Base-by-base conservation (phyloP, 1,140 invertebrate genomes). In the Drosophila parabipectinata region DNA sequence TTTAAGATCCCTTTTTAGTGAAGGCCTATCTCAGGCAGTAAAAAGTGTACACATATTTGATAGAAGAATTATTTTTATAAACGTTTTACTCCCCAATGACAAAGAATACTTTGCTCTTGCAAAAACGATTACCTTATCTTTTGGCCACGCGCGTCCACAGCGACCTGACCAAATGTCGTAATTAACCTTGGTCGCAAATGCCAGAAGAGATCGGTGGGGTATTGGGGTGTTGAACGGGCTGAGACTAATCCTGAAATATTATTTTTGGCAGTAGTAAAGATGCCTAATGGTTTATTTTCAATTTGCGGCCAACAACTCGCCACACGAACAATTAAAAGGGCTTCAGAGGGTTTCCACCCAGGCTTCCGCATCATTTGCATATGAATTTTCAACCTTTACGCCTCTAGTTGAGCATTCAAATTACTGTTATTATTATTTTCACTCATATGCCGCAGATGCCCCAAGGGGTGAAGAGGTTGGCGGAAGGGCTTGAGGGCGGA, bases 361-460 rank as follows among this genome's bases (percentile, higher is more conserved):
- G 56, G 54, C 66, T 85, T 67, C 58, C 79, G 59, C 62, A 90
- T 87, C 79, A 90, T 90, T 90, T 90, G 82, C 87, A 90, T 90
- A 90, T 90, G 87, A 87, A 90, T 90, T 90, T 87, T 77, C 76
- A 76, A 84, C 76, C 76, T 79, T 64, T 72, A 53, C 61, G 80
- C 76, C 72, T 72, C 76, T 68, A 82, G 78, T 78, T 85, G 71
- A 76, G 82, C 82, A 78, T 81, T 87, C 74, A 87, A 85, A 85
- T 85, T 87, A 85, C 82, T 82, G 83, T 82, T 85, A 85, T 85
- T 85, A 85, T 87, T 87, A 85, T 85, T 87, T 87, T 85, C 82
- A 82, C 82, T 87, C 82, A 85, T 85, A 88, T 87, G 82, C 57
- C 66, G 59, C 63, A 63, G 53, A 18, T 37, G 51, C 51, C 30